Evolutionary conservation across 2,113 vertebrate species (phyloP).

Genomic region (Pithys albifrons): DNA sequence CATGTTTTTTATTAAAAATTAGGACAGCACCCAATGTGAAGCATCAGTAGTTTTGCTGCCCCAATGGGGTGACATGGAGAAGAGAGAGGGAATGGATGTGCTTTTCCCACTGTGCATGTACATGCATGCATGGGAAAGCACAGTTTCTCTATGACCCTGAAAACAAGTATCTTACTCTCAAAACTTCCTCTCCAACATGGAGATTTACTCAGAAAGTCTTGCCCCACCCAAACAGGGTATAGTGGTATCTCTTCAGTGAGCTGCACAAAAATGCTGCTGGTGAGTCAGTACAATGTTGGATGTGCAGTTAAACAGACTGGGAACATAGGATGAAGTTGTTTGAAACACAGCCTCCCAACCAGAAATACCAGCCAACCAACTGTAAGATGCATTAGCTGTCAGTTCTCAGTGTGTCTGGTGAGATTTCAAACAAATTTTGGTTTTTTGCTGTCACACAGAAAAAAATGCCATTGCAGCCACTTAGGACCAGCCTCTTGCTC

Average conservation of each 20-base stretch:
- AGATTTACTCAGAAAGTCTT: neutral
- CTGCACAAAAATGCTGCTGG: neutral
- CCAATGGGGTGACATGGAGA: neutral
- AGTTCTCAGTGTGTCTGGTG: neutral
- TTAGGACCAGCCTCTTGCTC: neutral
- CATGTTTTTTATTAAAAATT: neutral
- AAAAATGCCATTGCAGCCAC: neutral
- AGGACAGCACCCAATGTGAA: neutral
- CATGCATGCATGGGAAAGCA: rapidly evolving
- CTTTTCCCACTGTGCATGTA: neutral
- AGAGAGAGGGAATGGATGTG: neutral
- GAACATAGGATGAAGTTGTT: slow-evolving; percentile 9
- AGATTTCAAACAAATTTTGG: slow-evolving; percentile 26
- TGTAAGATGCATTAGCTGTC: slow-evolving; percentile 41
- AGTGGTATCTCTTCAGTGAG: neutral
- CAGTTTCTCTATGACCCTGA: neutral
- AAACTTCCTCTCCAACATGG: neutral
- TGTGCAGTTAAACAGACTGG: neutral
- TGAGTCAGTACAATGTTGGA: neutral
- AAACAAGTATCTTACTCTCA: neutral
- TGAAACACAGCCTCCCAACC: slow-evolving; percentile 26
- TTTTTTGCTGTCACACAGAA: neutral
- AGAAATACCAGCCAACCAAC: slow-evolving; percentile 53
- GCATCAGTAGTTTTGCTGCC: neutral
- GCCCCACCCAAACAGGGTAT: neutral